A percentile compares a stretch with the other conserved stretches of the same genome.
Conservation (phyloP, 1,140 invertebrate genomes). For the Drosophila pandora region DNA sequence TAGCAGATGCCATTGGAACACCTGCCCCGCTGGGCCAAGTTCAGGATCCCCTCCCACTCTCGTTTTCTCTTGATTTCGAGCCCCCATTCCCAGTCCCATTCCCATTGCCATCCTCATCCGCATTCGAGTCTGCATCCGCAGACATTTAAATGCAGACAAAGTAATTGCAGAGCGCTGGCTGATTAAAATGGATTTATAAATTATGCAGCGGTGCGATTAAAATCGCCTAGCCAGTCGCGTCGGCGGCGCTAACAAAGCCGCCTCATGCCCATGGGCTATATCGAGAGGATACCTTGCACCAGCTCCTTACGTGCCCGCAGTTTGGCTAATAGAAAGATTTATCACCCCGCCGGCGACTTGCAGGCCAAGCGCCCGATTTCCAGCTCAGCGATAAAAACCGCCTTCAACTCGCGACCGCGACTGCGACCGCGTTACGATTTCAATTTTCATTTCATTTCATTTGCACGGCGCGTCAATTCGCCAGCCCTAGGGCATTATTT, state of each 20-base stretch:
- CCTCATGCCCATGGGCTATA: slow-evolving; percentile 4
- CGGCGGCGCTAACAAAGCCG: slow-evolving; percentile 69
- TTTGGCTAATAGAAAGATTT: slow-evolving; percentile 83
- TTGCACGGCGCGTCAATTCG: slow-evolving; percentile 68
- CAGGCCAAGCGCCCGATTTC: slow-evolving; percentile 60
- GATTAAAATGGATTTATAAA: slow-evolving; percentile 83
- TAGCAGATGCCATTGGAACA: slow-evolving; percentile 65
- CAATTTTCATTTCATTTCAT: slow-evolving; percentile 79
- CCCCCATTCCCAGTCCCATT: not conserved
- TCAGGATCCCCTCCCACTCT: slow-evolving; percentile 43
- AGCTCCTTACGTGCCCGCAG: slow-evolving; percentile 49
- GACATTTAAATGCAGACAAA: slow-evolving; percentile 83
- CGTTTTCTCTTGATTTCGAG: not conserved
- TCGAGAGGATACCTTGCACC: slow-evolving; percentile 1
- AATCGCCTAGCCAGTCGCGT: slow-evolving; percentile 69
- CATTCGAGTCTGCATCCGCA: slow-evolving; percentile 19
- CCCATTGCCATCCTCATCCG: slow-evolving; percentile 21
- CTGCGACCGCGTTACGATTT: slow-evolving; percentile 56
- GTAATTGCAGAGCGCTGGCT: slow-evolving; percentile 74
- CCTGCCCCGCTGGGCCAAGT: slow-evolving; percentile 75
- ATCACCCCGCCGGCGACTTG: slow-evolving; percentile 67
- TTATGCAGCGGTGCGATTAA: slow-evolving; percentile 80
- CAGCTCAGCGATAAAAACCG: slow-evolving; percentile 63
- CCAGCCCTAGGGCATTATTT: slow-evolving; percentile 63
- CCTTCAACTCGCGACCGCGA: slow-evolving; percentile 37